Conservation (phyloP, 2,797 vertebrate species). For the Neoniphon sammara region DNA sequence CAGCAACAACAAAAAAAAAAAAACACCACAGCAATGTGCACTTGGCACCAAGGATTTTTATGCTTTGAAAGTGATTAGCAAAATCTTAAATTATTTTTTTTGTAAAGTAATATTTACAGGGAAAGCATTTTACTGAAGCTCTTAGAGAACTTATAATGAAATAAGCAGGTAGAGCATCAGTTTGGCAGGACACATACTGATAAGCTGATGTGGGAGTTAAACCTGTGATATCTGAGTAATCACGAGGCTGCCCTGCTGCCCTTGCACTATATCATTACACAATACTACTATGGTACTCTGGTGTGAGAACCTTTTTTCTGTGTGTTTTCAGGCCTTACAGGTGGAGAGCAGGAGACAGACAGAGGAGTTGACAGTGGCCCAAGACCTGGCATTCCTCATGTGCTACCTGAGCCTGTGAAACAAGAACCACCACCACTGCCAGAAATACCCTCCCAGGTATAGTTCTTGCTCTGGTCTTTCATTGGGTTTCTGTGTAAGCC, state of each 20-base stretch:
- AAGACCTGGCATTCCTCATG: conserved; percentile 73
- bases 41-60: too few relatives aligned
- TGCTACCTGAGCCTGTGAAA: conserved; percentile 78
- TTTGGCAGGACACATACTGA: background rate
- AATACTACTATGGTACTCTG: background rate
- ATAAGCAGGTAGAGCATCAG: too few relatives aligned
- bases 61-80: too few relatives aligned
- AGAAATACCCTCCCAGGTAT: conserved; percentile 82
- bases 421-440: conserved; percentile 53
- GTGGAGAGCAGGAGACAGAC: conserved; percentile 50
- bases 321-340: conserved; percentile 70
- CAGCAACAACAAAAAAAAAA: too few relatives aligned
- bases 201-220: background rate
- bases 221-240: background rate
- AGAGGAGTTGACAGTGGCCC: conserved; percentile 56
- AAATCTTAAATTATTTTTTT: too few relatives aligned
- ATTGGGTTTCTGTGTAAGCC: too few relatives aligned
- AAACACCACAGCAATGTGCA: too few relatives aligned
- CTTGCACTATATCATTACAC: background rate
- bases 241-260: background rate
- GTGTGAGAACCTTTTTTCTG: background rate
- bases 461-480: background rate
- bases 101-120: too few relatives aligned
- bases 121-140: too few relatives aligned
- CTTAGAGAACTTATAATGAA: too few relatives aligned